Percentiles rank a stretch among this genome's conserved stretches.
These are phyloP conservation scores for Synchiropus splendidus DNA, from an alignment of 2,113 vertebrate genomes.

Conservation along the genomic window DNA sequence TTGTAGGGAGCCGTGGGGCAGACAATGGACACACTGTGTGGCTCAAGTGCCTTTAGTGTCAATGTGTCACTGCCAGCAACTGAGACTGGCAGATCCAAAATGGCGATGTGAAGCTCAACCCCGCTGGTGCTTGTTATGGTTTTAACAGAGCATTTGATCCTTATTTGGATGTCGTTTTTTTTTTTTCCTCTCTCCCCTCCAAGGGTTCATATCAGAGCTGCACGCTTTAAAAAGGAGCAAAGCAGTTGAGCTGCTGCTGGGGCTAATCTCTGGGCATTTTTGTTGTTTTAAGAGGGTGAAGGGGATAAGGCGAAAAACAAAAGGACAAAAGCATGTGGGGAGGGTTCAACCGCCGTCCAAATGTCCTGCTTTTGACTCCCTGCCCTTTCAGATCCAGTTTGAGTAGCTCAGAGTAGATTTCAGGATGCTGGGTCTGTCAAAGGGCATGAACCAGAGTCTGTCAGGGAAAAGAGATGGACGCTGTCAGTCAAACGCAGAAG, in stretches of 20 bases:
- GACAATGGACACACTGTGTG: constrained; percentile 60
- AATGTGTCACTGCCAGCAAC: constrained; percentile 52
- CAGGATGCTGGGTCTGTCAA: constrained; percentile 12
- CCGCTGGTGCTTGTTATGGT: constrained; percentile 46
- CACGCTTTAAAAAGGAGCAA: not conserved
- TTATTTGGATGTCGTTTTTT: constrained; percentile 33
- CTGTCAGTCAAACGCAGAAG: too few species aligned
- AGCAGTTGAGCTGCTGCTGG: too few species aligned
- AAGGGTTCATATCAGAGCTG: constrained; percentile 22
- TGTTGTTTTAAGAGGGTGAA: constrained; percentile 15
- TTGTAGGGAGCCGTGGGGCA: constrained; percentile 46
- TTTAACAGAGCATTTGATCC: constrained; percentile 37
- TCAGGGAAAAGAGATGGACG: too few species aligned
- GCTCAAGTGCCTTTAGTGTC: constrained; percentile 60
- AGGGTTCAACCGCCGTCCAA: constrained; percentile 19
- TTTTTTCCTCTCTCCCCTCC: not conserved
- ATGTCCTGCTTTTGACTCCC: constrained; percentile 10
- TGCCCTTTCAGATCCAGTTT: constrained; percentile 26
- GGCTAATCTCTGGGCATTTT: constrained; percentile 12
- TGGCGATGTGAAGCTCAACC: constrained; percentile 46
- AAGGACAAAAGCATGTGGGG: constrained; percentile 12
- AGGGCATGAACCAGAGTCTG: constrained; percentile 24
- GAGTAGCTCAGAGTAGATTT: constrained; percentile 8
- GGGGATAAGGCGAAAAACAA: not conserved
- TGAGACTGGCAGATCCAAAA: constrained; percentile 62